phyloP scores from a whole-genome alignment of 2,113 vertebrate species.

The Lota lota region DNA sequence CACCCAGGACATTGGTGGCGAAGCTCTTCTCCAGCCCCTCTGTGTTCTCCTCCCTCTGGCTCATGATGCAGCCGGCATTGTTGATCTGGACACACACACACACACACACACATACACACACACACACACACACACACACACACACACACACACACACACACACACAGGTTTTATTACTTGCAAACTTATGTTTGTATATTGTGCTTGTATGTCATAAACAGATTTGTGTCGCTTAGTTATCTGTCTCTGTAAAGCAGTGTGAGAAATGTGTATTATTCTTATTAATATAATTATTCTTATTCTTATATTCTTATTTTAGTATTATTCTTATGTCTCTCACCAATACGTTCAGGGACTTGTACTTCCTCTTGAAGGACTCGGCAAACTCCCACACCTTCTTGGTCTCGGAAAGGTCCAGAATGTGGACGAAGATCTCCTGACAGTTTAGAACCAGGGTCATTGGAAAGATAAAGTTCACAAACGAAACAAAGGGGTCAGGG shows the following conservation, averaged over 20 bases:
- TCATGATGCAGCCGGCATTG: conserved; percentile 76
- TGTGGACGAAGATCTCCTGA: conserved; percentile 76
- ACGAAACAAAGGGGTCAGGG: not conserved
- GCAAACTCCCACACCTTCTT: conserved; percentile 80
- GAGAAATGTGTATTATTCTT: no score
- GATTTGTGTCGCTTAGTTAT: no score
- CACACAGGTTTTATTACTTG: no score
- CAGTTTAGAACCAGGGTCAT: conserved; percentile 14
- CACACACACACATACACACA: not conserved
- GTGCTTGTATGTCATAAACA: no score
- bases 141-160: no score
- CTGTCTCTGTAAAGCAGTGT: no score
- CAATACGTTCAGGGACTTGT: conserved; percentile 77
- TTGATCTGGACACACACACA: conserved; percentile 64
- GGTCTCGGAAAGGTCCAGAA: conserved; percentile 76
- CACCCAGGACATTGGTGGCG: conserved; percentile 74
- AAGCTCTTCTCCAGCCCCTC: conserved; percentile 79
- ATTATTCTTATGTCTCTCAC: conserved; percentile 46
- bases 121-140: no score
- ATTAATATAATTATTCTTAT: no score
- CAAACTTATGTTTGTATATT: no score
- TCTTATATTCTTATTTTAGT: not conserved
- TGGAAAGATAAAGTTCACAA: not conserved
- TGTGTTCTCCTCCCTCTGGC: conserved; percentile 69
- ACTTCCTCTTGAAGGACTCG: conserved; percentile 75